phyloP scores from a whole-genome alignment of 2,888 invertebrate species.

The Rosalia funebris region DNA sequence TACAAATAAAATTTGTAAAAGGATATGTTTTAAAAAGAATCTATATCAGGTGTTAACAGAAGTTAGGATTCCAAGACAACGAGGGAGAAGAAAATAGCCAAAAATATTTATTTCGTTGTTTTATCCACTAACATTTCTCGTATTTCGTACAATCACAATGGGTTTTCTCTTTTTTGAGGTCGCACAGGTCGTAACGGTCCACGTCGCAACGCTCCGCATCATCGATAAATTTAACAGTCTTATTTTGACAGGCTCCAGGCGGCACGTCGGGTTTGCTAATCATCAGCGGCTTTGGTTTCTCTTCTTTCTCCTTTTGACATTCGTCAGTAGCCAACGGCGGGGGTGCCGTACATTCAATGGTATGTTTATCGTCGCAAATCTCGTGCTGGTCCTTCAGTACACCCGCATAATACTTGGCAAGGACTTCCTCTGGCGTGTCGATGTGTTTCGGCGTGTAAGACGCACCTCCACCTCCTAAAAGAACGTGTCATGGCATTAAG shows the following conservation, averaged over 20 bases:
- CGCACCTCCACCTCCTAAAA: constrained; percentile 41
- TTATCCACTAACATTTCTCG: constrained; percentile 33
- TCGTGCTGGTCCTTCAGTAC: constrained; percentile 57
- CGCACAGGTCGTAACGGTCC: constrained; percentile 57
- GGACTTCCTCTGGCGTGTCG: constrained; percentile 60
- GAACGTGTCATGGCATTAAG: not conserved
- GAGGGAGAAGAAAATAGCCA: not conserved
- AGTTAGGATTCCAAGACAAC: no score
- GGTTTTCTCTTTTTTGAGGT: constrained; percentile 53
- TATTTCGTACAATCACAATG: constrained; percentile 59
- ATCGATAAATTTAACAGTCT: constrained; percentile 56
- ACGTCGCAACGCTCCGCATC: constrained; percentile 53
- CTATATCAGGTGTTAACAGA: no score
- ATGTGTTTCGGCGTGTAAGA: constrained; percentile 58
- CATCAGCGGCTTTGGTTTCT: constrained; percentile 52
- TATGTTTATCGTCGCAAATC: constrained; percentile 53
- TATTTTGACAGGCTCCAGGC: constrained; percentile 54
- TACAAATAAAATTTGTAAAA: constrained; percentile 3
- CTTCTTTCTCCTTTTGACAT: constrained; percentile 27
- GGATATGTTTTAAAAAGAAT: no score
- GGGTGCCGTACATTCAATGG: constrained; percentile 52
- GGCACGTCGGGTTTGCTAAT: constrained; percentile 54
- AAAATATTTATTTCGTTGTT: not conserved
- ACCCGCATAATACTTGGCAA: constrained; percentile 59
- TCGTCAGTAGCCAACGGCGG: constrained; percentile 33